phyloP scores from a whole-genome alignment of 2,888 invertebrate genomes.

The Tortricodes alternella region DNA sequence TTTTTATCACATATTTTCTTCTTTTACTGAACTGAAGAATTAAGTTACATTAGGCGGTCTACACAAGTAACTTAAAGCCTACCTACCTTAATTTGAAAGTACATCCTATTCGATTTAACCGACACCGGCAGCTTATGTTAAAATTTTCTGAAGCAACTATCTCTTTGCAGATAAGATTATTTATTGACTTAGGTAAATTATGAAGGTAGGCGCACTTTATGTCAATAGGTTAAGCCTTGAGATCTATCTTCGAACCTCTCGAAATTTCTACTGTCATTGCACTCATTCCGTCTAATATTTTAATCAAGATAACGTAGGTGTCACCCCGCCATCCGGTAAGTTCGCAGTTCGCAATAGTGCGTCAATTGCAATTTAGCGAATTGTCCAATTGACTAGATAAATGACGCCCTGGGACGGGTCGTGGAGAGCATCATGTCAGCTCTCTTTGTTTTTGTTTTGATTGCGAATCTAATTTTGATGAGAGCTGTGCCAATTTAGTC shows the following conservation, averaged over 20 bases:
- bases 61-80: not conserved
- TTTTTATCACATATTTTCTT: too few species aligned
- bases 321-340: not conserved
- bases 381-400: conserved; percentile 39
- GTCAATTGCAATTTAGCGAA: conserved; percentile 38
- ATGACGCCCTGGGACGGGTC: conserved; percentile 6
- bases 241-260: not conserved
- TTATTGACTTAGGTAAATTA: too few species aligned
- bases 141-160: too few species aligned
- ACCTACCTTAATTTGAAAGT: too few species aligned
- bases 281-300: not conserved
- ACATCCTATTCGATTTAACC: too few species aligned
- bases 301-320: conserved; percentile 1
- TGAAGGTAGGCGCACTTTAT: too few species aligned
- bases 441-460: not conserved
- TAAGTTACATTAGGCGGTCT: too few species aligned
- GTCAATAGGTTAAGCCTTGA: too few species aligned
- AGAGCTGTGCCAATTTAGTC: not conserved
- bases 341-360: conserved; percentile 25
- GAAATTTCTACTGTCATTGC: not conserved
- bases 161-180: too few species aligned
- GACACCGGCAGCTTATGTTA: too few species aligned
- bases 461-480: not conserved
- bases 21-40: too few species aligned
- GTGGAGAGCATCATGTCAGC: conserved; percentile 30